Conservation (phyloP, 2,797 vertebrate species). For the Serranus cabrilla region DNA sequence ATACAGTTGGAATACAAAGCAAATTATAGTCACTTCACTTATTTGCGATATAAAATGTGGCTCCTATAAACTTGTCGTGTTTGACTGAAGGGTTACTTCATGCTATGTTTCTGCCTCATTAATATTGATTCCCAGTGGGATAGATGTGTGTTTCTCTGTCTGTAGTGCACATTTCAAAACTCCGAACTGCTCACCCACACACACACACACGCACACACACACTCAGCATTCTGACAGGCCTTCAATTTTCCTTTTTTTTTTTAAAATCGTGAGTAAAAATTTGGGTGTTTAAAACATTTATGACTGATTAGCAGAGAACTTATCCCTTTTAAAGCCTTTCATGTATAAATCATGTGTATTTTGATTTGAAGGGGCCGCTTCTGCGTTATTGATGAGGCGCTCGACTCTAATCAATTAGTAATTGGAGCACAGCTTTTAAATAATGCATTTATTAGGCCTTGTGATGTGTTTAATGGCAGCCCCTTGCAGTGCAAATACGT, state of each 20-base stretch:
- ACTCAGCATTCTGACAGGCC: conserved; percentile 68
- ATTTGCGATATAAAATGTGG: conserved; percentile 52
- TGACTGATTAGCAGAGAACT: conserved; percentile 87
- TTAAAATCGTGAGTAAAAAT: conserved; percentile 69
- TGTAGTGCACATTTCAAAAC: conserved; percentile 67
- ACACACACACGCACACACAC: conserved; percentile 30
- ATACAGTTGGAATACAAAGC: conserved; percentile 36
- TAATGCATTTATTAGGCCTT: conserved; percentile 88
- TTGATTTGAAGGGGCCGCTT: conserved; percentile 87
- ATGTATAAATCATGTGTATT: conserved; percentile 90
- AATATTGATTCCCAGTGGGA: conserved; percentile 69
- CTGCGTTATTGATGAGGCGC: conserved; percentile 88
- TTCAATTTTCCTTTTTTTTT: conserved; percentile 56
- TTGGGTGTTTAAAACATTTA: conserved; percentile 86
- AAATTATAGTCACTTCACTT: conserved; percentile 41
- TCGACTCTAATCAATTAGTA: conserved; percentile 89
- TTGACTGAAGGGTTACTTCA: conserved; percentile 74
- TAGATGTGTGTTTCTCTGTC: conserved; percentile 62
- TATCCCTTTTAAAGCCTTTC: conserved; percentile 88
- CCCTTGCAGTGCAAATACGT: conserved; percentile 82
- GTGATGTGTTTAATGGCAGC: conserved; percentile 87
- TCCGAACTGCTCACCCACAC: conserved; percentile 34
- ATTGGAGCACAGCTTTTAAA: conserved; percentile 89
- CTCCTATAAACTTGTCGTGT: conserved; percentile 62
- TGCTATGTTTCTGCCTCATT: conserved; percentile 73